Base-by-base conservation (phyloP, 2,113 vertebrate genomes). In the Bubo bubo region DNA sequence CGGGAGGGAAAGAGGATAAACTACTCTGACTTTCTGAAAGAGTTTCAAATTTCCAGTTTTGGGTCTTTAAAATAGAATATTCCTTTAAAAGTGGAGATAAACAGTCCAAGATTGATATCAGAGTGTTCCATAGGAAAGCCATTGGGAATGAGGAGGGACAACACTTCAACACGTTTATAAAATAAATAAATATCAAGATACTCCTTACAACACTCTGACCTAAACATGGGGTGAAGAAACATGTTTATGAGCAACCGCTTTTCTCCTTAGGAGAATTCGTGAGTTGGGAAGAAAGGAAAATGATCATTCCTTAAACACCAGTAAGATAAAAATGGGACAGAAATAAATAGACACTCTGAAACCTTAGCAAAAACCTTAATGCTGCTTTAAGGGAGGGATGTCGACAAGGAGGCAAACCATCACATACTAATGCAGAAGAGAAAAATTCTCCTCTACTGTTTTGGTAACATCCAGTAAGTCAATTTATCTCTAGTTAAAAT, bases 401-500 rank as follows among this genome's bases (percentile, higher is more conserved):
- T 62, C 90, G 70, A 41, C 17, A 64, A 86, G 34, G 21, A 95
- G 5, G 34, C 12, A 88, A 94, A 81, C 8, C 15, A 67, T 62
- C 16, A 71, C 13, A 64, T 37, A 64, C 6, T 75, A 88, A 90
- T 1, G 3, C 13, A 45, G 30, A 76, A 90, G 34, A 79, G 34
- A 86, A 93, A 91, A 75, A 93, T n/a, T 88, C 15, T 74, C 34
- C 76, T 56, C 49, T n/a, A 59, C 4, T 83, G 15, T 82, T 90
- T 77, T 70, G 11, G 39, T 74, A 88, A 66, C n/a, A 63, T 20
- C 18, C 66, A 86, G 24, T 19, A 77, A 79, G 52, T 77, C 71
- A 52, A 83, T 92, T 93, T 89, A 91, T 55, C 35, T 22, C 66
- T 71, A 64, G 64, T 87, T 91, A 88, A 94, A 96, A 95, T 34